phyloP scores from a whole-genome alignment of 2,888 invertebrate species.

The Spicauda simplicius region DNA sequence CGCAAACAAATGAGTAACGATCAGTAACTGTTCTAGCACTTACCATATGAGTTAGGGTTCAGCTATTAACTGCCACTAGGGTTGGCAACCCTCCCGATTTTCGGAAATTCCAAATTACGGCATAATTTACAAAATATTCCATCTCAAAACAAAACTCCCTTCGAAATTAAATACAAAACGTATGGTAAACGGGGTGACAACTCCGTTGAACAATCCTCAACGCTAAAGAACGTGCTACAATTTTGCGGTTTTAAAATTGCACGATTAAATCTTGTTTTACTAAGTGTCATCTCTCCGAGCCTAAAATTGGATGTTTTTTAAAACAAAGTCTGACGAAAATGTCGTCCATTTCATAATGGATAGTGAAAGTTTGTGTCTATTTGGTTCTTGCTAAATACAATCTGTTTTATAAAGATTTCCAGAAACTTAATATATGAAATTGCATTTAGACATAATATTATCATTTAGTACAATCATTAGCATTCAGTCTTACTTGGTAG shows the following conservation, averaged over 20 bases:
- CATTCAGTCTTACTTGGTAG: slow-evolving; percentile 1
- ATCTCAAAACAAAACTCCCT: neutral
- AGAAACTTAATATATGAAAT: too few relatives aligned
- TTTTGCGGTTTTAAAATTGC: neutral
- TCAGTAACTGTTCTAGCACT: slow-evolving; percentile 37
- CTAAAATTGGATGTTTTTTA: too few relatives aligned
- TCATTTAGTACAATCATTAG: neutral
- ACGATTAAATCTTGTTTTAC: neutral
- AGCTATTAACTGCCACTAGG: slow-evolving; percentile 34
- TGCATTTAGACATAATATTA: too few relatives aligned
- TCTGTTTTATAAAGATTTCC: neutral
- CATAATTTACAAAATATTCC: neutral
- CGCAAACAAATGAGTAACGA: slow-evolving; percentile 37
- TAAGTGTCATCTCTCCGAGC: slow-evolving; percentile 3
- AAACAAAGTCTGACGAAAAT: neutral
- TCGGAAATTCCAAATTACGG: neutral
- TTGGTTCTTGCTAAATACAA: neutral
- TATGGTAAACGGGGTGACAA: neutral
- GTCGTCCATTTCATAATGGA: too few relatives aligned
- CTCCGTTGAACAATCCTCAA: neutral
- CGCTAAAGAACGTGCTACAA: neutral
- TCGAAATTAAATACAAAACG: neutral
- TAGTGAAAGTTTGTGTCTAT: too few relatives aligned
- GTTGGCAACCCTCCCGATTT: slow-evolving; percentile 23
- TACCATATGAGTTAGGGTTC: slow-evolving; percentile 37